Percentiles rank a stretch among this genome's conserved stretches.
phyloP scores from a whole-genome alignment of 53 echinoderm and acorn worm genomes.

The Henricia sp. region DNA sequence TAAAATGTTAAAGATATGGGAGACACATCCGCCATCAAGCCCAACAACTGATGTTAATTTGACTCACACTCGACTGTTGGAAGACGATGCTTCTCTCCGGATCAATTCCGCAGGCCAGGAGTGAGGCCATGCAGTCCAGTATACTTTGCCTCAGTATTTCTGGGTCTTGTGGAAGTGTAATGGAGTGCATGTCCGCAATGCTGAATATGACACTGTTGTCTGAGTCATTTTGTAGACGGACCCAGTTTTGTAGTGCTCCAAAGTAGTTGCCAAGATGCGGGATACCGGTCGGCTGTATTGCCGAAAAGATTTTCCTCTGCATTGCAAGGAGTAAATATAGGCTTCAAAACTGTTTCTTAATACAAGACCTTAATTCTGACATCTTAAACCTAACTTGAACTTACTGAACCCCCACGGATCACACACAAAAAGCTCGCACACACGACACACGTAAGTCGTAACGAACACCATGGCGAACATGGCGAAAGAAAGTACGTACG shows the following conservation, averaged over 20 bases:
- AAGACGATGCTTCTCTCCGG: slow-evolving; percentile 86
- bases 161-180: slow-evolving; percentile 91
- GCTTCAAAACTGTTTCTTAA: not conserved
- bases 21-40: not conserved
- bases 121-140: slow-evolving; percentile 73
- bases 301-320: slow-evolving; percentile 78
- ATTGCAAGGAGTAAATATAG: not conserved
- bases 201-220: slow-evolving; percentile 72
- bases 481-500: too few species aligned
- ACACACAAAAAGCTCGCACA: too few species aligned
- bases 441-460: too few species aligned
- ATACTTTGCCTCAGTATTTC: slow-evolving; percentile 69
- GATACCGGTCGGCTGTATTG: slow-evolving; percentile 93
- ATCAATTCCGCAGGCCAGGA: slow-evolving; percentile 93
- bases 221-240: slow-evolving; percentile 73
- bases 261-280: slow-evolving; percentile 97
- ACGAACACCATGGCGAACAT: too few species aligned
- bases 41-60: not conserved
- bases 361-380: too few species aligned
- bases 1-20: too few species aligned
- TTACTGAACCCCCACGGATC: too few species aligned
- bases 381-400: too few species aligned
- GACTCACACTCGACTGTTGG: slow-evolving; percentile 94
- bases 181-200: slow-evolving; percentile 92
- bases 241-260: slow-evolving; percentile 94